Percentiles rank a stretch among this genome's conserved stretches.
Evolutionary conservation across 2,113 vertebrate species (phyloP).

Genomic region (Pseudorasbora parva): DNA sequence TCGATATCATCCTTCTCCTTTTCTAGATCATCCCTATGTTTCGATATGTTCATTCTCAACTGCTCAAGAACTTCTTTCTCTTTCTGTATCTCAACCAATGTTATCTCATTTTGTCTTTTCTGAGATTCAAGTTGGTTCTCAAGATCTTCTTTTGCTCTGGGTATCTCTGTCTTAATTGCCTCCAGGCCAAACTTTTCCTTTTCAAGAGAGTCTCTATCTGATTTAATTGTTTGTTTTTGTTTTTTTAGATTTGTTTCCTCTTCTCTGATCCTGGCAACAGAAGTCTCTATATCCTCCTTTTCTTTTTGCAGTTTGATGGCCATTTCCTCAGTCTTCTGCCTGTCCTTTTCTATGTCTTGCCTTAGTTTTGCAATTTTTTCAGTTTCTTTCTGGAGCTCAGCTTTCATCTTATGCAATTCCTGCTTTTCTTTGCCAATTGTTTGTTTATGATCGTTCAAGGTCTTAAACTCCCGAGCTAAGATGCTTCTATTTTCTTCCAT

Average conservation of each 20-base stretch:
- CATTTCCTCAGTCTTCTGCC: not conserved
- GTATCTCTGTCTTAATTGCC: slow-evolving; percentile 29
- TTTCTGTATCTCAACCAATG: slow-evolving; percentile 22
- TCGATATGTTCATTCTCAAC: slow-evolving; percentile 30
- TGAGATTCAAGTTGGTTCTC: slow-evolving; percentile 31
- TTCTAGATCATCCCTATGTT: slow-evolving; percentile 7
- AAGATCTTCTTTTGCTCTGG: slow-evolving; percentile 45
- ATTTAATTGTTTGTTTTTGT: slow-evolving; percentile 50
- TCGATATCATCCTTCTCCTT: slow-evolving; percentile 9
- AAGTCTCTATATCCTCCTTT: not conserved
- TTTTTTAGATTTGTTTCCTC: slow-evolving; percentile 39
- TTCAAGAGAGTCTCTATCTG: slow-evolving; percentile 50
- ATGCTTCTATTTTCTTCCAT: slow-evolving; percentile 29
- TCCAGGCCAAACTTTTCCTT: slow-evolving; percentile 21
- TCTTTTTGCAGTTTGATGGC: not conserved
- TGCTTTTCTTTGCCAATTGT: slow-evolving; percentile 4
- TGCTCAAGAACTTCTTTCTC: slow-evolving; percentile 40
- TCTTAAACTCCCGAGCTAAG: slow-evolving; percentile 27
- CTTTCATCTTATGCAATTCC: slow-evolving; percentile 43
- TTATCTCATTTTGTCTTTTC: not conserved
- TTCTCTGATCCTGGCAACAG: not conserved
- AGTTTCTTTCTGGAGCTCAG: slow-evolving; percentile 33
- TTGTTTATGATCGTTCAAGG: slow-evolving; percentile 33
- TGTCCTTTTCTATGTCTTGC: slow-evolving; percentile 20
- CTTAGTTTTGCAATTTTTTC: slow-evolving; percentile 27